Evolutionary conservation across 2,797 vertebrate species (phyloP).

Genomic region (Chelon auratus): DNA sequence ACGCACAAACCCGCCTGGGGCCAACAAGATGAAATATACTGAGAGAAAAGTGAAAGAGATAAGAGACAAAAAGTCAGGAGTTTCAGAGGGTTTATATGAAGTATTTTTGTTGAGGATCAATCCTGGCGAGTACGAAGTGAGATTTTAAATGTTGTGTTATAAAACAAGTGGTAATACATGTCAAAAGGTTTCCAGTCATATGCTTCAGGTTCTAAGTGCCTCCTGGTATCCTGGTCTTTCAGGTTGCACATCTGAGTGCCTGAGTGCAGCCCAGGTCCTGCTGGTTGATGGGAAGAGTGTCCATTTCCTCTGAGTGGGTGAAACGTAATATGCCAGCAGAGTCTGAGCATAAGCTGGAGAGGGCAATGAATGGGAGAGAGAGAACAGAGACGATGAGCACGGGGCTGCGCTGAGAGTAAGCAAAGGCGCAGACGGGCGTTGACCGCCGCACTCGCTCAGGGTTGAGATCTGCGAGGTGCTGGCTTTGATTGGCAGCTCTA

Average conservation of each 20-base stretch:
- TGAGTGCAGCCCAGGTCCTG: constrained; percentile 59
- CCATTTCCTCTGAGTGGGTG: constrained; percentile 80
- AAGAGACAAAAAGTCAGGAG: constrained; percentile 13
- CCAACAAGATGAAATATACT: constrained; percentile 37
- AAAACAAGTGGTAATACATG: constrained; percentile 22
- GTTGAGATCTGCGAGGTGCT: constrained; percentile 48
- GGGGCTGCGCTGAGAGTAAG: constrained; percentile 15
- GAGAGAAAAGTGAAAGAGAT: constrained; percentile 6
- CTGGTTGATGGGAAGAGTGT: constrained; percentile 69
- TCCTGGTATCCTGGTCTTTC: constrained; percentile 57
- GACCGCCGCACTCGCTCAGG: constrained; percentile 8
- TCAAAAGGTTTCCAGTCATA: constrained; percentile 54
- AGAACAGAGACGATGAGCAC: constrained; percentile 26
- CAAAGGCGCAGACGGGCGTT: constrained; percentile 30
- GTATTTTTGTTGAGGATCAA: constrained; percentile 5
- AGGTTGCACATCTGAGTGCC: constrained; percentile 50
- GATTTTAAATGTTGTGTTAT: constrained; percentile 2
- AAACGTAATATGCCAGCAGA: constrained; percentile 77
- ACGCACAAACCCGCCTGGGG: constrained; percentile 21
- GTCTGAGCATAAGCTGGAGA: constrained; percentile 36
- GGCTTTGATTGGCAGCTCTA: constrained; percentile 49
- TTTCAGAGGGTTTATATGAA: not conserved
- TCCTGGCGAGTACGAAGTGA: not conserved
- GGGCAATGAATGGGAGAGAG: constrained; percentile 25
- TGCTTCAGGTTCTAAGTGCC: constrained; percentile 61